phyloP scores from a whole-genome alignment of 2,113 vertebrate species.

The Indicator maculatus region DNA sequence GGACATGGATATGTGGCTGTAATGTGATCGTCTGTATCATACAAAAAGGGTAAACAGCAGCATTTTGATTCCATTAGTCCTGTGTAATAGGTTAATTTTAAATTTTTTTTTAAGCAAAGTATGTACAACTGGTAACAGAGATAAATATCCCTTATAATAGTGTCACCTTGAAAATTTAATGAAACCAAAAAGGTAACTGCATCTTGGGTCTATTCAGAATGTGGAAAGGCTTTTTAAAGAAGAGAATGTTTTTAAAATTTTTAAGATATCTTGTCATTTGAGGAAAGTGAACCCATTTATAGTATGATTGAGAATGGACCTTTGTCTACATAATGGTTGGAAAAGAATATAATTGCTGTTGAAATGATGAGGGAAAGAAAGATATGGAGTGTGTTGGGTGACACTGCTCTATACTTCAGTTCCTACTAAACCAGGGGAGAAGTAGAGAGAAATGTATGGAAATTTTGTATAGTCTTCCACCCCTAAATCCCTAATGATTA shows the following conservation, averaged over 20 bases:
- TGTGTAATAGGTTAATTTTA: rapidly evolving
- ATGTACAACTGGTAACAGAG: not conserved
- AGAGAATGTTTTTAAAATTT: not conserved
- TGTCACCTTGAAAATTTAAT: not conserved
- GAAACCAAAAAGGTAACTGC: not conserved
- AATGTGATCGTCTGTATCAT: not conserved
- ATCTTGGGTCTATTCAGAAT: not conserved
- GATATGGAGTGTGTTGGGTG: not conserved
- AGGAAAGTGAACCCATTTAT: not conserved
- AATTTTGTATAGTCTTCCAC: not conserved
- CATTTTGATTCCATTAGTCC: not conserved
- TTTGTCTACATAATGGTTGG: not conserved
- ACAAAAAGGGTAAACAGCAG: not conserved
- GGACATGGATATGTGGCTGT: not conserved
- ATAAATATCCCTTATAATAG: not conserved
- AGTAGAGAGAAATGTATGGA: not conserved
- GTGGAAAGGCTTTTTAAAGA: not conserved
- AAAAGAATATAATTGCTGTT: not conserved
- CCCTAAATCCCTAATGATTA: rapidly evolving
- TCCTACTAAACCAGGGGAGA: not conserved
- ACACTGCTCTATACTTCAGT: not conserved
- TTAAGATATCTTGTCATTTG: not conserved
- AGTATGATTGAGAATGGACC: not conserved
- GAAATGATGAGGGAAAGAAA: not conserved
- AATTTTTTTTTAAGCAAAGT: not conserved